phyloP scores from a whole-genome alignment of 2,888 invertebrate genomes.

The Crematogaster levior region DNA sequence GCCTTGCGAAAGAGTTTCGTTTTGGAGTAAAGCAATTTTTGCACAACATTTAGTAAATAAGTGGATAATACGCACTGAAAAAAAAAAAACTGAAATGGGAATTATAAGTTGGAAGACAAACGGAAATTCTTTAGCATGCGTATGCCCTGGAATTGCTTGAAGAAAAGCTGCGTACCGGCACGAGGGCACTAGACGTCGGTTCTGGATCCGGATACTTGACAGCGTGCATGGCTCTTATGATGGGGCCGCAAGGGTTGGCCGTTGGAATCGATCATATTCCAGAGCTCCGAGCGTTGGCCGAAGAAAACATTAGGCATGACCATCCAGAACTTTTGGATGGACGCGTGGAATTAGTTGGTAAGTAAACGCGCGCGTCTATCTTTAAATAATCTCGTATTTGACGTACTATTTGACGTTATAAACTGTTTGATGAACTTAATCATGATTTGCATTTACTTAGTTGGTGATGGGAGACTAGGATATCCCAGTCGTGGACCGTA shows the following conservation, averaged over 20 bases:
- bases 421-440: not conserved
- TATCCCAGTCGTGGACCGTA: slow-evolving; percentile 92
- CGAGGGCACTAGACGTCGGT: slow-evolving; percentile 95
- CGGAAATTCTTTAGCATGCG: slow-evolving; percentile 90
- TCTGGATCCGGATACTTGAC: slow-evolving; percentile 98
- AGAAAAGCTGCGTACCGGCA: slow-evolving; percentile 91
- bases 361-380: not conserved
- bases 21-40: not conserved
- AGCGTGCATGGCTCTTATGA: slow-evolving; percentile 95
- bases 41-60: slow-evolving; percentile 5
- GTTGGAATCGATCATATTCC: slow-evolving; percentile 97
- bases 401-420: not conserved
- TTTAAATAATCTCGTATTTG: not conserved
- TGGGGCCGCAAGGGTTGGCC: slow-evolving; percentile 90
- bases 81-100: slow-evolving; percentile 36
- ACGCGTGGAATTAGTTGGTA: slow-evolving; percentile 91
- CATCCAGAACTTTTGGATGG: slow-evolving; percentile 91
- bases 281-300: slow-evolving; percentile 92
- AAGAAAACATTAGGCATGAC: slow-evolving; percentile 91
- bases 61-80: not conserved
- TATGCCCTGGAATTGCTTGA: slow-evolving; percentile 95
- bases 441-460: slow-evolving; percentile 83
- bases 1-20: not conserved
- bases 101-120: slow-evolving; percentile 69
- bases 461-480: slow-evolving; percentile 96